Conservation (phyloP, 2,888 invertebrate genomes). For the Tineola bisselliella region DNA sequence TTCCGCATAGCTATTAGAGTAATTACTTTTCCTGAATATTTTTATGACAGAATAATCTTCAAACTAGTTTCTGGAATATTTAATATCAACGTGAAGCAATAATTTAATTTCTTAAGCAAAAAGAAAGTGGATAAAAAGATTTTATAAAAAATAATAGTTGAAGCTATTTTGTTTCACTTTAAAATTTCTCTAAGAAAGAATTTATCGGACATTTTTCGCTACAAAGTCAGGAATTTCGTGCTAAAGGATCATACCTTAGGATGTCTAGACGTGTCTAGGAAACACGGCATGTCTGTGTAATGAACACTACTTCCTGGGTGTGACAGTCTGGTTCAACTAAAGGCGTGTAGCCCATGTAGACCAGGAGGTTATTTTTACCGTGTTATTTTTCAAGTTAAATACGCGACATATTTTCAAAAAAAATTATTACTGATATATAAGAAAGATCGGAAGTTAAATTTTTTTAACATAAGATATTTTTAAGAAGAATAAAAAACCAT, state of each 20-base stretch:
- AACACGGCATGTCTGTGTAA: not conserved
- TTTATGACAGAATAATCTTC: not conserved
- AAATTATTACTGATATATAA: too few species aligned
- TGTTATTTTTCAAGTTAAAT: too few species aligned
- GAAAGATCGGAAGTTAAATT: too few species aligned
- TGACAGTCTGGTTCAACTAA: not conserved
- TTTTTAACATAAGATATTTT: too few species aligned
- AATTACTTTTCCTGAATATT: not conserved
- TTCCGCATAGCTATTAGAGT: not conserved
- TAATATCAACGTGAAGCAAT: too few species aligned
- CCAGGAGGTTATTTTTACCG: not conserved
- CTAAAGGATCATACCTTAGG: conserved; percentile 4
- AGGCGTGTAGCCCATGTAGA: not conserved
- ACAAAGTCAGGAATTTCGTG: not conserved
- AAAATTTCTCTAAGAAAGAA: not conserved
- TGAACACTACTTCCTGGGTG: conserved; percentile 6
- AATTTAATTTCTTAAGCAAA: too few species aligned
- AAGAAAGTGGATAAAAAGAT: too few species aligned
- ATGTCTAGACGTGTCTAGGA: conserved; percentile 11
- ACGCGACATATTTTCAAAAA: too few species aligned
- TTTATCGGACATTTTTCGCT: not conserved
- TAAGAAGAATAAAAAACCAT: too few species aligned
- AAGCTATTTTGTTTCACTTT: not conserved
- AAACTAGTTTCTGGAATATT: not conserved
- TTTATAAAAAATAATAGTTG: too few species aligned